These are phyloP conservation scores for Osmerus mordax DNA, from an alignment of 2,113 vertebrate genomes.

Conservation along the genomic window DNA sequence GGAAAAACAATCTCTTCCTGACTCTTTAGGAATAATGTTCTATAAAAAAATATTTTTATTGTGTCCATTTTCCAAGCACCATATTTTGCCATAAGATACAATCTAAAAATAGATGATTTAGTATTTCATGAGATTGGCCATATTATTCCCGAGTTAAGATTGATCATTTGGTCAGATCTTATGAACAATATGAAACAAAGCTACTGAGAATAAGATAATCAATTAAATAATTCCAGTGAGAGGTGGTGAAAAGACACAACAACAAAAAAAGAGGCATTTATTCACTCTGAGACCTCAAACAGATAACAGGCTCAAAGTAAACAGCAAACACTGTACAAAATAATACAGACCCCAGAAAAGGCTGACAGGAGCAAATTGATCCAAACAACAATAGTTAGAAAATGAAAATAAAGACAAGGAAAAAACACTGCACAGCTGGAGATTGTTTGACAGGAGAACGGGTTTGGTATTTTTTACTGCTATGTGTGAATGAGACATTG, in stretches of 20 bases:
- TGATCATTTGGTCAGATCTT: constrained; percentile 26
- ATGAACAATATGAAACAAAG: constrained; percentile 38
- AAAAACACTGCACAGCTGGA: constrained; percentile 13
- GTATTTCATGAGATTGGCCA: constrained; percentile 5
- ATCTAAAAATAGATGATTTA: too few species aligned
- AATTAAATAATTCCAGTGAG: constrained; percentile 19
- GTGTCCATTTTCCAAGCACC: constrained; percentile 9
- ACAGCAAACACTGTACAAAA: neutral
- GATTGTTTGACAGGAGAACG: neutral
- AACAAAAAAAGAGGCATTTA: neutral
- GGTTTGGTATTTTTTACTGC: neutral
- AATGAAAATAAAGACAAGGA: neutral
- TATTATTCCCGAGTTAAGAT: constrained; percentile 41
- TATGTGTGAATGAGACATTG: constrained; percentile 4
- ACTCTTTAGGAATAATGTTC: neutral
- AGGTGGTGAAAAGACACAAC: constrained; percentile 10
- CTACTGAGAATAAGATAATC: constrained; percentile 30
- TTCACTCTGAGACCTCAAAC: neutral
- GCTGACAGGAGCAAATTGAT: neutral
- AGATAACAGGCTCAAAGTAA: neutral
- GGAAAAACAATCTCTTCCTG: neutral
- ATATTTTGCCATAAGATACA: too few species aligned
- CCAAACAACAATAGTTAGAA: neutral
- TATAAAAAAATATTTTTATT: constrained; percentile 10
- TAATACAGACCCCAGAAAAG: neutral